Evolutionary conservation across 2,888 invertebrate genomes (phyloP).

Genomic region (Catocala sponsa): DNA sequence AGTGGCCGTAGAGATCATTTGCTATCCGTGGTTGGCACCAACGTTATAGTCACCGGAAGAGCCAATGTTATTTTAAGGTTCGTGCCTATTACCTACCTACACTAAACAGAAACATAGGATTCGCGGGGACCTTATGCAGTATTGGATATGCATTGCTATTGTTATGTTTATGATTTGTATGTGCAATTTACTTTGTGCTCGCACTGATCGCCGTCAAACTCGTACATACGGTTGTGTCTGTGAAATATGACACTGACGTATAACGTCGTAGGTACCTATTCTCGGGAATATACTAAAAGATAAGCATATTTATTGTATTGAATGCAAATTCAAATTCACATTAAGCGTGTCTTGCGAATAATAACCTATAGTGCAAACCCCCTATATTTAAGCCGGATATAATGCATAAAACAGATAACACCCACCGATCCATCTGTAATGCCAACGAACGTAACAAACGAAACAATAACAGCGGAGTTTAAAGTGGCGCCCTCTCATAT

Average conservation of each 20-base stretch:
- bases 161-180: constrained; percentile 13
- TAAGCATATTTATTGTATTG: too few relatives aligned
- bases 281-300: neutral
- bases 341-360: constrained; percentile 3
- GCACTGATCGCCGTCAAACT: neutral
- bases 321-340: too few relatives aligned
- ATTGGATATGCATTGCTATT: constrained; percentile 11
- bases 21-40: constrained; percentile 71
- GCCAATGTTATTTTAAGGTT: constrained; percentile 86
- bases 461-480: constrained; percentile 44
- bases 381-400: constrained; percentile 7
- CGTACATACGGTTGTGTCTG: constrained; percentile 18
- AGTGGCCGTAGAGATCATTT: constrained; percentile 56
- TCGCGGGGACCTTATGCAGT: constrained; percentile 10
- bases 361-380: neutral
- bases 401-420: constrained; percentile 12
- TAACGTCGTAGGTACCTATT: constrained; percentile 1
- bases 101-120: constrained; percentile 51
- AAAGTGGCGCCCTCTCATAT: constrained; percentile 48
- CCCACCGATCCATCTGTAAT: constrained; percentile 7
- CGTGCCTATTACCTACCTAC: constrained; percentile 54
- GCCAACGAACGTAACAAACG: constrained; percentile 17
- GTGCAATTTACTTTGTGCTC: constrained; percentile 9
- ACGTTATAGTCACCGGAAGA: constrained; percentile 75
- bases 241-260: constrained; percentile 52